Evolutionary conservation across 2,113 vertebrate species (phyloP).

Genomic region (Cyphomyrus plagiostoma): DNA sequence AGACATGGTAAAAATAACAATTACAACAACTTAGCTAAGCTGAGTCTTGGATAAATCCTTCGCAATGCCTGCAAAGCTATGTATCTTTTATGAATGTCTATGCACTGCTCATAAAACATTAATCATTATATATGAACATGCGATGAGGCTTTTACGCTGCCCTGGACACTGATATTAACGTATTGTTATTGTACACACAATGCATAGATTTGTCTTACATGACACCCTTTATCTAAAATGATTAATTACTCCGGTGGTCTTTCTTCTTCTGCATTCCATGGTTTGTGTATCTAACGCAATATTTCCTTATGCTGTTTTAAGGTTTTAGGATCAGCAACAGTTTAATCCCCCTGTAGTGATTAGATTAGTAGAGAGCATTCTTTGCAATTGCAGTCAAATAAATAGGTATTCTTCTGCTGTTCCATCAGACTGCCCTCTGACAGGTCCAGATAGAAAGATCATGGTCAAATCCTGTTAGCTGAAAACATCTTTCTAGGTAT

Average conservation of each 20-base stretch:
- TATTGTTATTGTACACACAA: background rate
- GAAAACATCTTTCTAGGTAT: background rate
- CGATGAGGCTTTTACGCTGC: background rate
- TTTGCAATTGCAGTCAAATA: background rate
- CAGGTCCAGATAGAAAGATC: background rate
- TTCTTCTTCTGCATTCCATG: background rate
- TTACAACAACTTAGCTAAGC: background rate
- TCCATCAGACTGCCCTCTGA: background rate
- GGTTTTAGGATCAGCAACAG: background rate
- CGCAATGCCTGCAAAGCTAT: background rate
- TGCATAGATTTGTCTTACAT: background rate
- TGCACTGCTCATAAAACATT: background rate
- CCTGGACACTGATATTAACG: background rate
- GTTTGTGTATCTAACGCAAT: background rate
- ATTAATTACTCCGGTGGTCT: background rate
- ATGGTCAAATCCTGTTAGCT: background rate
- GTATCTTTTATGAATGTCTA: conserved; percentile 1
- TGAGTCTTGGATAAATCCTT: background rate
- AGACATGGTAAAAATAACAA: background rate
- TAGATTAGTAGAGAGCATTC: background rate
- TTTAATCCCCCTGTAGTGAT: background rate
- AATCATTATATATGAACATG: background rate
- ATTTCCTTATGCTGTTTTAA: background rate
- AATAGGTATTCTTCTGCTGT: background rate
- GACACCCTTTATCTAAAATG: background rate